Conservation (phyloP, 2,797 vertebrate genomes). For the Rhyacichthys aspro region DNA sequence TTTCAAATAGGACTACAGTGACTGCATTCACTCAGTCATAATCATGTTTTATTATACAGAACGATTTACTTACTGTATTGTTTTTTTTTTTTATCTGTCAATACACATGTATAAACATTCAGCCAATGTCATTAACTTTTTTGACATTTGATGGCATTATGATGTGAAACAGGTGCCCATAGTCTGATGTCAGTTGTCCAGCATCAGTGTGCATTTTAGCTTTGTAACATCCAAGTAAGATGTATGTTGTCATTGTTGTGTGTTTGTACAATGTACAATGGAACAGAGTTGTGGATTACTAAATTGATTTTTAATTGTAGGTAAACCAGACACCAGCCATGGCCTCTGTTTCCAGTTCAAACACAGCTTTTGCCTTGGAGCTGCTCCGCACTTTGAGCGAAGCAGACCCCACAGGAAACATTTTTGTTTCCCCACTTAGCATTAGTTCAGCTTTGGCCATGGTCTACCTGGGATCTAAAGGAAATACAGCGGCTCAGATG, state of each 20-base stretch:
- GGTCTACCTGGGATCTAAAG: slow-evolving; percentile 84
- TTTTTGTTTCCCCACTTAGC: slow-evolving; percentile 89
- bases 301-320: slow-evolving; percentile 18
- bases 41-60: no score
- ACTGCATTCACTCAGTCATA: no score
- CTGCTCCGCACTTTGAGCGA: slow-evolving; percentile 80
- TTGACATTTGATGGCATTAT: no score
- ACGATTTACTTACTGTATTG: no score
- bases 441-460: slow-evolving; percentile 89
- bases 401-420: slow-evolving; percentile 68
- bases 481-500: slow-evolving; percentile 83
- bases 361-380: slow-evolving; percentile 84
- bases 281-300: neutral
- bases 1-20: no score
- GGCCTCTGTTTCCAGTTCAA: slow-evolving; percentile 80
- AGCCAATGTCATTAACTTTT: no score
- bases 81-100: no score
- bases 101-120: no score
- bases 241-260: neutral
- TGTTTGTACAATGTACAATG: no score
- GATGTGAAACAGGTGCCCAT: no score
- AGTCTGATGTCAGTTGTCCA: no score
- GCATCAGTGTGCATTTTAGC: neutral
- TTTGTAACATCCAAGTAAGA: neutral
- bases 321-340: slow-evolving; percentile 67